phyloP scores from a whole-genome alignment of 1,140 invertebrate genomes.

The Drosophila orena region DNA sequence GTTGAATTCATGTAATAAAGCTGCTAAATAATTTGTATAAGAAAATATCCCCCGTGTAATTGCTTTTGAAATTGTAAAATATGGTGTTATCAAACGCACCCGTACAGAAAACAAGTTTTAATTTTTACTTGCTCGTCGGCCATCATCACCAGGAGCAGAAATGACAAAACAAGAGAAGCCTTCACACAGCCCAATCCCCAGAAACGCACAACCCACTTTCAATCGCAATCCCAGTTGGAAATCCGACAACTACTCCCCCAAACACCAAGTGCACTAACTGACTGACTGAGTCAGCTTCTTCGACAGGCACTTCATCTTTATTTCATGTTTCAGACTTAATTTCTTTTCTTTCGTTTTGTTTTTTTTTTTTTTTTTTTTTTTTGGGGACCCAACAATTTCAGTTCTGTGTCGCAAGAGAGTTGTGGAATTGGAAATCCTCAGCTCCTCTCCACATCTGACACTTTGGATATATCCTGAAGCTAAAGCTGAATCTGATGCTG shows the following conservation, averaged over 20 bases:
- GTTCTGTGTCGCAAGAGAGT: conserved; percentile 56
- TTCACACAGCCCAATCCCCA: background rate
- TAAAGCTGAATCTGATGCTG: too few species aligned
- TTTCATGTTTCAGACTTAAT: conserved; percentile 74
- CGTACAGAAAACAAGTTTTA: conserved; percentile 55
- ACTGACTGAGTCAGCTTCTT: conserved; percentile 46
- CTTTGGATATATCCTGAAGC: conserved; percentile 64
- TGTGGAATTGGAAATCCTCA: conserved; percentile 63
- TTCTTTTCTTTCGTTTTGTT: conserved; percentile 55
- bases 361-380: conserved; percentile 18
- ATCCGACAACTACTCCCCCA: background rate
- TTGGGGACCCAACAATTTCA: conserved; percentile 43
- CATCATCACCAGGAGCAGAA: conserved; percentile 21
- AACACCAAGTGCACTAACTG: conserved; percentile 40
- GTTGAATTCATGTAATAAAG: background rate
- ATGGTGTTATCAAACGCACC: conserved; percentile 4
- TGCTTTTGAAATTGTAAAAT: conserved; percentile 36
- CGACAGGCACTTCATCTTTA: conserved; percentile 76
- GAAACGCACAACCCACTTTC: background rate
- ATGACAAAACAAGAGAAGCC: conserved; percentile 14
- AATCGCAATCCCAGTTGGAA: conserved; percentile 21
- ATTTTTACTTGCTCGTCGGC: conserved; percentile 47
- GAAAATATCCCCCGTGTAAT: conserved; percentile 42
- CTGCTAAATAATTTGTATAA: background rate
- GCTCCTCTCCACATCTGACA: conserved; percentile 62